A percentile compares a stretch with the other conserved stretches of the same genome.
phyloP scores from a whole-genome alignment of 2,113 vertebrate genomes.

The Nanorana parkeri region DNA sequence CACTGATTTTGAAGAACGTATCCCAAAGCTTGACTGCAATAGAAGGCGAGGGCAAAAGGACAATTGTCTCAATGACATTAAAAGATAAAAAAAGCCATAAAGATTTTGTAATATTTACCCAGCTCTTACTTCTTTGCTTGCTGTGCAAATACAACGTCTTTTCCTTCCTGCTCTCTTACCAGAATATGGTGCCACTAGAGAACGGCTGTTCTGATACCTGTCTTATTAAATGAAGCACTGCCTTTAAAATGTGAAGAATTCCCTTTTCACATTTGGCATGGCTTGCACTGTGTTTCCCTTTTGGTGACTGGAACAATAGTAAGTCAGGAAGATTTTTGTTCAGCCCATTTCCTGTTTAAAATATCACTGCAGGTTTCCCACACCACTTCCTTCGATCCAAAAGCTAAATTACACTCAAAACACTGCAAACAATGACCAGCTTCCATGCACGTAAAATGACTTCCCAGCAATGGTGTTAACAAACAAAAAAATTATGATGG shows the following conservation, averaged over 20 bases:
- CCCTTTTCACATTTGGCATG: constrained; percentile 46
- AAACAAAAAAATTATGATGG: constrained; percentile 59
- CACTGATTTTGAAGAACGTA: neutral
- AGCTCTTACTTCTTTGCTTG: constrained; percentile 52
- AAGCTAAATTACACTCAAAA: constrained; percentile 61
- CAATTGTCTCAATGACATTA: constrained; percentile 55
- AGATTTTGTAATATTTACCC: constrained; percentile 55
- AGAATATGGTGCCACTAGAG: neutral
- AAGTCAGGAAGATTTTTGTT: constrained; percentile 65
- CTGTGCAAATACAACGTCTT: constrained; percentile 49
- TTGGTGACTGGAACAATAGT: constrained; percentile 62
- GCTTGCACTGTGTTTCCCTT: constrained; percentile 60
- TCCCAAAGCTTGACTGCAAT: constrained; percentile 5
- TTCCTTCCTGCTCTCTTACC: constrained; percentile 24
- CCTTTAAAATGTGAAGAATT: neutral
- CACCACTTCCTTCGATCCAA: constrained; percentile 61
- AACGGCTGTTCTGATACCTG: neutral
- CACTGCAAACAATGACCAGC: constrained; percentile 61
- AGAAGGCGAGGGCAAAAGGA: constrained; percentile 33
- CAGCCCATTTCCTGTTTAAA: constrained; percentile 70
- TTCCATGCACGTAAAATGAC: constrained; percentile 62
- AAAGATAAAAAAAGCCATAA: constrained; percentile 49
- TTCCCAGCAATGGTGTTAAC: constrained; percentile 62
- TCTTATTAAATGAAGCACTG: neutral
- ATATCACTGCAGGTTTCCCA: constrained; percentile 65